These are phyloP conservation scores for Cylindroiulus punctatus DNA, from an alignment of 2,888 invertebrate species.

Conservation along the genomic window DNA sequence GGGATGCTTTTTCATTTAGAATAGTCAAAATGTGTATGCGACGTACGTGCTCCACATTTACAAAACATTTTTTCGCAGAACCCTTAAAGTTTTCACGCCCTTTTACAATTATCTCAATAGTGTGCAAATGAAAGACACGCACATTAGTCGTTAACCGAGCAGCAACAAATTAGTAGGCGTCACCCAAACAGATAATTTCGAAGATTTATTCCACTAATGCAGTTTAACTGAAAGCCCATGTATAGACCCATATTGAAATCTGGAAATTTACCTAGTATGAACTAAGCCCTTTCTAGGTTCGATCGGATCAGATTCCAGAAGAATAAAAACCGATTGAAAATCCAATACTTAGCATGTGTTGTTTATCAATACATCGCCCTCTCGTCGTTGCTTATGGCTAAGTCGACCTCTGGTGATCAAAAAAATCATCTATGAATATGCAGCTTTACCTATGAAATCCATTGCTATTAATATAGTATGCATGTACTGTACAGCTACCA, in stretches of 20 bases:
- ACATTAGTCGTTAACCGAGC: constrained; percentile 15
- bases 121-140: not conserved
- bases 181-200: not conserved
- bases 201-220: constrained; percentile 13
- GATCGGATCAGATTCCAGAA: not conserved
- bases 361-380: not conserved
- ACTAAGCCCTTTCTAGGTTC: not conserved
- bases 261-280: not conserved
- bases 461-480: no score
- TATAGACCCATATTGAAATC: not conserved
- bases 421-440: not conserved
- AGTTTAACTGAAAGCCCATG: constrained; percentile 6
- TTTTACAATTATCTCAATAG: not conserved
- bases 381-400: not conserved
- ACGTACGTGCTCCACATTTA: not conserved
- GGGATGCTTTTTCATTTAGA: no score
- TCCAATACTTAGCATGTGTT: not conserved
- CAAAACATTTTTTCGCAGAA: not conserved
- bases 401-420: not conserved
- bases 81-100: not conserved
- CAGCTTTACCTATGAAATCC: no score
- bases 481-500: no score
- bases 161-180: constrained; percentile 37
- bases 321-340: not conserved
- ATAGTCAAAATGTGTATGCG: no score